Conservation (phyloP, 2,797 vertebrate genomes). For the Lepus oiostolus region DNA sequence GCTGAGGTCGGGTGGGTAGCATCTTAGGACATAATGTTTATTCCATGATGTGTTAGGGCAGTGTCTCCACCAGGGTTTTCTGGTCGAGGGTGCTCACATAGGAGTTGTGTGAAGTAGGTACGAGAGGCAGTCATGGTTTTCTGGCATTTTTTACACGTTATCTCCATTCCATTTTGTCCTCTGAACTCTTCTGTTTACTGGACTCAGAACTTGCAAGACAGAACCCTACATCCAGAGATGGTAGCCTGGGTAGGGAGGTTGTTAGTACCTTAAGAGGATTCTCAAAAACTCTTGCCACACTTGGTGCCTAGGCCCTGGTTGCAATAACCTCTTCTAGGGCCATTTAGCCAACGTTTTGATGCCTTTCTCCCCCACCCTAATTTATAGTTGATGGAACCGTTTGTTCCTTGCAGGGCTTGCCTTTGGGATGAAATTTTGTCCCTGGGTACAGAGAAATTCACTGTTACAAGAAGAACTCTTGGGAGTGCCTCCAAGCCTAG, state of each 20-base stretch:
- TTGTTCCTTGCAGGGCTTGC: slow-evolving; percentile 55
- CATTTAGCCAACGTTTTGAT: slow-evolving; percentile 33
- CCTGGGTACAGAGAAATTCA: slow-evolving; percentile 56
- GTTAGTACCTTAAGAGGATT: slow-evolving; percentile 60
- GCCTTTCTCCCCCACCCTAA: slow-evolving; percentile 56
- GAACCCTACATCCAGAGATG: slow-evolving; percentile 42
- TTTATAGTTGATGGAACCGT: slow-evolving; percentile 56
- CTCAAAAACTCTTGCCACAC: slow-evolving; percentile 46
- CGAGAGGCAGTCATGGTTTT: not conserved
- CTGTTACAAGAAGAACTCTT: slow-evolving; percentile 41
- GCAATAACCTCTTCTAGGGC: slow-evolving; percentile 59
- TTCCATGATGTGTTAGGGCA: slow-evolving; percentile 28
- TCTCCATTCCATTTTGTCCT: not conserved
- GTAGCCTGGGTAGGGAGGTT: slow-evolving; percentile 32
- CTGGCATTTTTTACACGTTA: not conserved
- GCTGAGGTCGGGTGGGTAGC: slow-evolving; percentile 59
- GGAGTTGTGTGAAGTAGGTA: slow-evolving; percentile 11
- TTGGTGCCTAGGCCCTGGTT: slow-evolving; percentile 72
- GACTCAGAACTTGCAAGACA: slow-evolving; percentile 62
- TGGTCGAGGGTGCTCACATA: not conserved
- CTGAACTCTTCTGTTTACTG: slow-evolving; percentile 50
- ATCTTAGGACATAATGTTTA: not conserved
- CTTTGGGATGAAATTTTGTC: slow-evolving; percentile 66
- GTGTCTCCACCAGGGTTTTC: slow-evolving; percentile 46
- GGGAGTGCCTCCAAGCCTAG: slow-evolving; percentile 12